These are phyloP conservation scores for Ferrisia virgata DNA, from an alignment of 2,888 invertebrate genomes.

Conservation along the genomic window DNA sequence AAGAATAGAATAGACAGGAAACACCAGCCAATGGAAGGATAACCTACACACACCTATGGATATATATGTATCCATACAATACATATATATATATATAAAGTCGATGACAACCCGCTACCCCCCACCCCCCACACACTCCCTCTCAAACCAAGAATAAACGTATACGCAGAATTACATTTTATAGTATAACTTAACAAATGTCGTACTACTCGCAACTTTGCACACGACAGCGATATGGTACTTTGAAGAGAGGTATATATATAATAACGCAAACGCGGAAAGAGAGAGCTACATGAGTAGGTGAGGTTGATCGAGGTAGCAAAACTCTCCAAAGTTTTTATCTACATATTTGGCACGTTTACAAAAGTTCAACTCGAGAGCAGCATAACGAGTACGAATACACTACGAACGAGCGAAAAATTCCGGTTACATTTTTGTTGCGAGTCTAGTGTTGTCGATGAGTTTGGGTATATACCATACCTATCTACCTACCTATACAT, in stretches of 20 bases:
- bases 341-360: conserved; percentile 14
- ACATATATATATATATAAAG: too few species aligned
- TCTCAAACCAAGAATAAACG: background rate
- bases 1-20: too few species aligned
- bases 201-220: background rate
- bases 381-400: background rate
- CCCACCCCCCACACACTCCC: too few species aligned
- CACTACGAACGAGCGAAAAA: background rate
- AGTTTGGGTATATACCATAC: too few species aligned
- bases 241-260: background rate
- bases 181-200: background rate
- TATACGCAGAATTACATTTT: background rate
- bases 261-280: too few species aligned
- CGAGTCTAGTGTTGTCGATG: background rate
- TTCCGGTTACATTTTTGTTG: background rate
- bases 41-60: too few species aligned
- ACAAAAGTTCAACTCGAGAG: background rate
- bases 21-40: too few species aligned
- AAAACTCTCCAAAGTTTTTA: background rate
- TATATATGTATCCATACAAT: too few species aligned
- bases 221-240: background rate
- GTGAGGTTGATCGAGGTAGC: background rate
- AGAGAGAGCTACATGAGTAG: too few species aligned
- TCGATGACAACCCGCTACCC: background rate
- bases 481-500: too few species aligned